Evolutionary conservation across 2,113 vertebrate species (phyloP).

Genomic region (Vireo altiloquus): DNA sequence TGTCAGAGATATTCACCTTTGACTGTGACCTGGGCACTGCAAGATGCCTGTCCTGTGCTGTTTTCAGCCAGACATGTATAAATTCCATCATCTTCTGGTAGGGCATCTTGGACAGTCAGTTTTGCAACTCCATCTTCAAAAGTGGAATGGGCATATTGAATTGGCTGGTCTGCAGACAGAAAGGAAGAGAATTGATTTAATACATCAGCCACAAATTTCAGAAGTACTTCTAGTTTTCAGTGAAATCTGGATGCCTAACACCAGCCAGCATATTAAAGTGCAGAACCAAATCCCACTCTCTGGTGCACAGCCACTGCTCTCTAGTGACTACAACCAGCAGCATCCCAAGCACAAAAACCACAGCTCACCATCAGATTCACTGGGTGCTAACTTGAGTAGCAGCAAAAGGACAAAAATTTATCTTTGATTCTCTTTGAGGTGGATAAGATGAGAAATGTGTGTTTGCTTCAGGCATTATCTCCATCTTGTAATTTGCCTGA

Average conservation of each 20-base stretch:
- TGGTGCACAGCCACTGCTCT: not conserved
- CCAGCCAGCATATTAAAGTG: not conserved
- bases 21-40: slow-evolving; percentile 78
- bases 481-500: not conserved
- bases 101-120: slow-evolving; percentile 75
- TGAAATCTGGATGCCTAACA: not conserved
- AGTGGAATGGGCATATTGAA: slow-evolving; percentile 76
- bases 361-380: not conserved
- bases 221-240: not conserved
- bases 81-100: slow-evolving; percentile 77
- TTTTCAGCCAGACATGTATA: slow-evolving; percentile 84
- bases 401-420: not conserved
- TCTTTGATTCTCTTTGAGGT: not conserved
- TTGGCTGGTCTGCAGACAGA: slow-evolving; percentile 73
- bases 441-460: not conserved
- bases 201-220: not conserved
- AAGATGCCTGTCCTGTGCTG: slow-evolving; percentile 72
- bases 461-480: not conserved
- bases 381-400: not conserved
- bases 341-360: not conserved
- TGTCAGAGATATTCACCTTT: slow-evolving; percentile 71
- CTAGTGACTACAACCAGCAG: not conserved
- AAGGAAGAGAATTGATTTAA: not conserved
- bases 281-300: not conserved
- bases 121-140: slow-evolving; percentile 74